Base-by-base conservation (phyloP, 1,140 invertebrate genomes). In the Aleiodes sp. region DNA sequence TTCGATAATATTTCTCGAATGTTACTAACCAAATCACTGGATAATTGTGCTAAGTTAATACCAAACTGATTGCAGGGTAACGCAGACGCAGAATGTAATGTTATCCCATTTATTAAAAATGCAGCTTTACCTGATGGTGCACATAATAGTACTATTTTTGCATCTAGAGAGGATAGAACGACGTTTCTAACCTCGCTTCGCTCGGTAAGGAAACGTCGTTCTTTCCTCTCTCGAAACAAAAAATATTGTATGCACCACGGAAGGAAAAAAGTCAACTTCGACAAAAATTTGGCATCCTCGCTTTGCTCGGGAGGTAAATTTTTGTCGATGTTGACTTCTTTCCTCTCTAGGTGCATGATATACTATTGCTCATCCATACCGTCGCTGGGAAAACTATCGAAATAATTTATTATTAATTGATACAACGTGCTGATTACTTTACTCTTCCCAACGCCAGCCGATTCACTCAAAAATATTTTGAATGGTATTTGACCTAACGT, bases 81-180 rank as follows among this genome's bases (percentile, higher is more conserved):
- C 26, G 21, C 9, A 33, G 41, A 46, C 8, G 41, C 41, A n/a
- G 41, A n/a, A 46, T 46, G 41, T 2, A 46, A 46, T 7, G 41
- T 46, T 39, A 28, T 43, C 14, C 19, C 24, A 43, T 39, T 41
- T 12, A 12, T 35, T 46, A 65, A 39, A 62, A 75, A 73, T 10
- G 80, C 80, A 9, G 81, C 81, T 75, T 80, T 82, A n/a, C 82
- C 81, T 0, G 80, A 80, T 24, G 72, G 70, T 26, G 81, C 80
- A 60, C 71, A 74, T 39, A 67, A 43, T n/a, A 67, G 62, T 65
- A 57, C 31, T 39, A 41, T 70, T 41, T 56, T 68, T 43, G n/a
- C n/a, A n/a, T n/a, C n/a, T n/a, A n/a, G n/a, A n/a, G n/a, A n/a
- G n/a, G n/a, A n/a, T n/a, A n/a, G n/a, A n/a, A n/a, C n/a, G n/a